phyloP scores from a whole-genome alignment of 2,797 vertebrate genomes.

The Enteromius fasciolatus region DNA sequence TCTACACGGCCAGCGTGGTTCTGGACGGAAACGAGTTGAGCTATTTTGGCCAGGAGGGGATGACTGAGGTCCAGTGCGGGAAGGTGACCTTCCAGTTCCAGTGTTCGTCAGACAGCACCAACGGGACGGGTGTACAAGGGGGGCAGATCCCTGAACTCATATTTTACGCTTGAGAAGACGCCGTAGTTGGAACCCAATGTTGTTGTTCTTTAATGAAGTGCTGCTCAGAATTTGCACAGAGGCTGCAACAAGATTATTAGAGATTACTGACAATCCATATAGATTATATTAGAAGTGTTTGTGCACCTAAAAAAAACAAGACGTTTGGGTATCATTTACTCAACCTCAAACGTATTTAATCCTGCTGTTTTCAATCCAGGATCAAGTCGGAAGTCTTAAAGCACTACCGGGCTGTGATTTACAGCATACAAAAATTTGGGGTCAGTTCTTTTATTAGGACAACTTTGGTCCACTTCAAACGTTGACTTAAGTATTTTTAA shows the following conservation, averaged over 20 bases:
- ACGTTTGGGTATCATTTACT: background rate
- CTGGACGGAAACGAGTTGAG: constrained; percentile 97
- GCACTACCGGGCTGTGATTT: background rate
- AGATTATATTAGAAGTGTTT: background rate
- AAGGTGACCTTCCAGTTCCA: constrained; percentile 98
- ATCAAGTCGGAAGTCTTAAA: background rate
- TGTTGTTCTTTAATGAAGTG: constrained; percentile 32
- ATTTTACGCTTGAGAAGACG: constrained; percentile 90
- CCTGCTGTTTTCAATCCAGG: background rate
- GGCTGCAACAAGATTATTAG: background rate
- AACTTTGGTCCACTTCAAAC: background rate
- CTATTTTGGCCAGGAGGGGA: constrained; percentile 97
- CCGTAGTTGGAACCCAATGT: background rate
- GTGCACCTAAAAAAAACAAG: background rate
- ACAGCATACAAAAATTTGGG: background rate
- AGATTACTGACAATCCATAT: constrained; percentile 37
- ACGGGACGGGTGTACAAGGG: constrained; percentile 95
- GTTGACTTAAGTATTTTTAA: background rate
- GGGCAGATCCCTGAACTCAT: constrained; percentile 98
- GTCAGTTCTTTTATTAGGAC: background rate
- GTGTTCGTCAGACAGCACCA: constrained; percentile 98
- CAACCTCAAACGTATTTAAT: background rate
- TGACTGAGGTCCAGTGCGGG: constrained; percentile 97
- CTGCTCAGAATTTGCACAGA: constrained; percentile 22
- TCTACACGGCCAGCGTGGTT: constrained; percentile 96